These are phyloP conservation scores for Tachina fera DNA, from an alignment of 2,888 invertebrate species.

Conservation along the genomic window DNA sequence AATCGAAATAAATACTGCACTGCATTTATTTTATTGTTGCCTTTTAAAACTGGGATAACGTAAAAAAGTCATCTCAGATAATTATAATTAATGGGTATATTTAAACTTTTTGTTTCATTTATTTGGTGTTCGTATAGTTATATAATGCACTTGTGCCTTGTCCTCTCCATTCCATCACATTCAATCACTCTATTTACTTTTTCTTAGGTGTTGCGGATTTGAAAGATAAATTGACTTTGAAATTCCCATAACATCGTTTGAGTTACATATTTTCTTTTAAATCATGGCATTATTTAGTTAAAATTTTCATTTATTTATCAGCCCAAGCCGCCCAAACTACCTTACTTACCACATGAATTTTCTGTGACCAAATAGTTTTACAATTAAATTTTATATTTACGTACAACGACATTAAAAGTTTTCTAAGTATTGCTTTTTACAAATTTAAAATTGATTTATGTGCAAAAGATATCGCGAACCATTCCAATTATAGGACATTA, in stretches of 20 bases:
- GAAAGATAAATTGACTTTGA: conserved; percentile 17
- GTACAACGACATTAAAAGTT: too few species aligned
- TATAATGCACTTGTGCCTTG: not conserved
- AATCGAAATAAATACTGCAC: too few species aligned
- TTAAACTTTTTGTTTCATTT: not conserved
- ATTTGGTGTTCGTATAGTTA: not conserved
- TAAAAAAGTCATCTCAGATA: not conserved
- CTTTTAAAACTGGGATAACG: not conserved
- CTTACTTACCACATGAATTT: too few species aligned
- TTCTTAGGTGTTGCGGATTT: not conserved
- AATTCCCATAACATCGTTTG: conserved; percentile 12
- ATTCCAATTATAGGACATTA: too few species aligned
- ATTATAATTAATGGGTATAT: not conserved
- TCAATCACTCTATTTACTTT: not conserved
- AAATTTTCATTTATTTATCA: not conserved
- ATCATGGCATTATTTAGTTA: not conserved
- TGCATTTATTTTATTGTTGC: not conserved
- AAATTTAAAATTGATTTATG: too few species aligned
- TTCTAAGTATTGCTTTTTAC: too few species aligned
- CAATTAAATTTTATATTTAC: too few species aligned
- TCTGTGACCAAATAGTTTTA: too few species aligned
- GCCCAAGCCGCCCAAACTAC: not conserved
- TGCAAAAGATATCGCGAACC: too few species aligned
- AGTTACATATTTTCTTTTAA: not conserved
- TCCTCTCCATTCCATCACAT: not conserved